These are phyloP conservation scores for Athalia rosae DNA, from an alignment of 2,888 invertebrate species.

Conservation along the genomic window DNA sequence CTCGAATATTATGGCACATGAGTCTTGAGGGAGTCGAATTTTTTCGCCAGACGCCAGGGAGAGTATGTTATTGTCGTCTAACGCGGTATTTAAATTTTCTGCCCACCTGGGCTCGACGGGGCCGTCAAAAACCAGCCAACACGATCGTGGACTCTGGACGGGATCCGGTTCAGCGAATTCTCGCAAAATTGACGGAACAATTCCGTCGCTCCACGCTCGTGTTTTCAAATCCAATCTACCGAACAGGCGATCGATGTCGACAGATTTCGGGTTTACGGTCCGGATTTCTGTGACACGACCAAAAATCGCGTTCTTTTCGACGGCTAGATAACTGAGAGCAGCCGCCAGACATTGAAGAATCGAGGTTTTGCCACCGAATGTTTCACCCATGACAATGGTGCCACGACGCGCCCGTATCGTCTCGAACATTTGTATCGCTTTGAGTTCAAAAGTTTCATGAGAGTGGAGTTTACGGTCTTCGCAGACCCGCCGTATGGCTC, in stretches of 20 bases:
- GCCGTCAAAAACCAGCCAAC: constrained; percentile 81
- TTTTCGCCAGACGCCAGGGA: constrained; percentile 78
- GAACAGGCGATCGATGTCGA: constrained; percentile 76
- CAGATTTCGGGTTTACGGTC: constrained; percentile 77
- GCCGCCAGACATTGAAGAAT: constrained; percentile 73
- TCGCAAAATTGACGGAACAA: constrained; percentile 73
- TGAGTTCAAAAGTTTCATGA: constrained; percentile 74
- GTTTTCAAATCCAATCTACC: constrained; percentile 76
- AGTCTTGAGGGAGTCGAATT: constrained; percentile 73
- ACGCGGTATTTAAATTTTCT: constrained; percentile 78
- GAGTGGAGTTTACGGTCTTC: constrained; percentile 72
- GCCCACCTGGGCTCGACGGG: constrained; percentile 78
- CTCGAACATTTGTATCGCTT: constrained; percentile 78
- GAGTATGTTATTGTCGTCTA: constrained; percentile 78
- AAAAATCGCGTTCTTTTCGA: constrained; percentile 59
- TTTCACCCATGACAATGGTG: constrained; percentile 76
- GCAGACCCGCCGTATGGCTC: constrained; percentile 72
- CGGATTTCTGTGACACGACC: constrained; percentile 71
- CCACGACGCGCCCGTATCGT: constrained; percentile 77
- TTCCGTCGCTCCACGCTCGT: constrained; percentile 76
- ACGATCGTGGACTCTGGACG: constrained; percentile 70
- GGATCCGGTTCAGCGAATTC: constrained; percentile 72
- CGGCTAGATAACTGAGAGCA: constrained; percentile 70
- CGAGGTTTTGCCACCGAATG: constrained; percentile 76
- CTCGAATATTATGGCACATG: constrained; percentile 78